Evolutionary conservation across 2,888 invertebrate genomes (phyloP), one percentile per base, ranked within the genome.

Genomic region (Thecocarcelia acutangulata): DNA sequence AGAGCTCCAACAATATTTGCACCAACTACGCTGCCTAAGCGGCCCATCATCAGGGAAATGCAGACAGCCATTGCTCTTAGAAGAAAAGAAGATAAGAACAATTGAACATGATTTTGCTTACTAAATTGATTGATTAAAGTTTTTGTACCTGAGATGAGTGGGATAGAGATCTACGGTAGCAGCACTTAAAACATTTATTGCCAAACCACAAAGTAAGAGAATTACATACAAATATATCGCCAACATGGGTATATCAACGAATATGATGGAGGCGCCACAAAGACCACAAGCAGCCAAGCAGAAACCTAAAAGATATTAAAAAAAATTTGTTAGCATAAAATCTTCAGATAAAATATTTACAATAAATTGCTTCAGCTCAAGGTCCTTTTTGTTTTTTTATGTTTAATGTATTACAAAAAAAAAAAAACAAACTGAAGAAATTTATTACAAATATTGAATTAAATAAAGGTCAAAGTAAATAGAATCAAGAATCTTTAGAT

Each of bases 11-110:
- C 87, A 21, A 91, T 82, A 84, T 92, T 91, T 1, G 91, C 90
- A 3, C 92, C 92, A 19, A 90, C 88, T 68, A 92, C 91, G 58
- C 92, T 92, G 0, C 92, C 92, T 40, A 87, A 78, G 33, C 92
- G 89, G 15, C 92, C 92, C 86, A 91, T 90, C 92, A 92, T 92
- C 3, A 92, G 85, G 0, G 92, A 92, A 73, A 92, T 91, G 42
- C 92, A 92, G 61, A 92, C 86, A 19, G 92, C 92, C 92, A 92
- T 92, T 17, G 91, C 92, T 84, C 92, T 90, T 68, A 87, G n/a
- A n/a, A n/a, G n/a, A n/a, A n/a, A 75, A 48, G 3, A 5, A 33
- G 33, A 33, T 1, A 33, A 33, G 8, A 33, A 33, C 33, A 33
- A 33, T 33, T 33, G 9, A 33, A 9, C 8, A 33, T 8, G 9